A percentile compares a stretch with the other conserved stretches of the same genome.
Conservation (phyloP, 2,888 invertebrate genomes). For the Furcula furcula region DNA sequence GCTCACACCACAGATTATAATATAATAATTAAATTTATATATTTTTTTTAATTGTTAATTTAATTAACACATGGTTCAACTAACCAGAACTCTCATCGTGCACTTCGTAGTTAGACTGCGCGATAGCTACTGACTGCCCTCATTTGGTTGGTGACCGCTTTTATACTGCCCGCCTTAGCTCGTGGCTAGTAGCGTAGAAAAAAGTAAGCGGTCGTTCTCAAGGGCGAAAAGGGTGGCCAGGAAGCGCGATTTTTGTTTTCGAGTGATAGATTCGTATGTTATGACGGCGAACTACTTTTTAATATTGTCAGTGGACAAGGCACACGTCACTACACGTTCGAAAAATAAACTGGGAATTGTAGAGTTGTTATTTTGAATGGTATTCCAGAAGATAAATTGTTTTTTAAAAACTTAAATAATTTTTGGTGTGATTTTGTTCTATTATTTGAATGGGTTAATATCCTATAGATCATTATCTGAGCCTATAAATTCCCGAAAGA, state of each 20-base stretch:
- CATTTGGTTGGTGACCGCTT: conserved; percentile 61
- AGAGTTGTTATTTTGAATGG: no score
- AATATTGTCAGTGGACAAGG: conserved; percentile 18
- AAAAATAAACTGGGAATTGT: no score
- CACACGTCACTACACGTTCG: neutral
- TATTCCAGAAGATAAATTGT: no score
- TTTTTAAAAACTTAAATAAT: no score
- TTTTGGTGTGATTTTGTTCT: no score
- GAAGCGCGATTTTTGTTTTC: conserved; percentile 59
- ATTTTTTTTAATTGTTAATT: conserved; percentile 9
- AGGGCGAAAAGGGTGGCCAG: conserved; percentile 77
- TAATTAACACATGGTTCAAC: conserved; percentile 34
- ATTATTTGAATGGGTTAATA: no score
- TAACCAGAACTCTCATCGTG: conserved; percentile 80
- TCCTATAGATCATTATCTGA: no score
- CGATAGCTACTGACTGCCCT: conserved; percentile 79
- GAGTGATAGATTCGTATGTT: conserved; percentile 44
- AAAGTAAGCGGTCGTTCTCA: conserved; percentile 74
- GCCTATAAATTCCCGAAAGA: no score
- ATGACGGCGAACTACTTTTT: conserved; percentile 41
- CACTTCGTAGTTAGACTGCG: conserved; percentile 80
- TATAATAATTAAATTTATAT: conserved; percentile 9
- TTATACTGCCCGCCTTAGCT: conserved; percentile 59
- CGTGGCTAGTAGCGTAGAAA: conserved; percentile 64
- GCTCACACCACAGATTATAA: conserved; percentile 14